Percentiles rank a stretch among this genome's conserved stretches.
Evolutionary conservation across 23 tunicate genomes (phyloP).

Genomic region (Trididemnum clinides): DNA sequence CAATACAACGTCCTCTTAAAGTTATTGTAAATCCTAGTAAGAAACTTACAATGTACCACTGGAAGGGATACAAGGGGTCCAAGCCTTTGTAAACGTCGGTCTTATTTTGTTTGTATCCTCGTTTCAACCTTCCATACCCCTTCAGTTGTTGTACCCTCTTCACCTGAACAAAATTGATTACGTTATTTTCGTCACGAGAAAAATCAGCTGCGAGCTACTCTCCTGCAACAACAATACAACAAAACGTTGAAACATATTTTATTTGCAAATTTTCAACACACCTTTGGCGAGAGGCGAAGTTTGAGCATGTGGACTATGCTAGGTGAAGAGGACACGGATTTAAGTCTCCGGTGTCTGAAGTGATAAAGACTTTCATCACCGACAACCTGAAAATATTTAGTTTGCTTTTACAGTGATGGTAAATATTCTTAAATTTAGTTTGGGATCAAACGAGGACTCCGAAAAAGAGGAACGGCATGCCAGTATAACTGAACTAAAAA

Average conservation of each 20-base stretch:
- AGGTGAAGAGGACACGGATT: conserved; percentile 13
- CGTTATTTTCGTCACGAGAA: too few relatives aligned
- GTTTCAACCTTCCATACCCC: conserved; percentile 80
- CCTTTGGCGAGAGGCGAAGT: conserved; percentile 47
- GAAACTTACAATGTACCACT: conserved; percentile 89
- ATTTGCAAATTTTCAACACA: too few relatives aligned
- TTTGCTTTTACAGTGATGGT: too few relatives aligned
- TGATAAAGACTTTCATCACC: conserved; percentile 43
- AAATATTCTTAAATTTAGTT: too few relatives aligned
- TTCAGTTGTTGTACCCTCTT: conserved; percentile 58
- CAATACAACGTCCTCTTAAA: too few relatives aligned
- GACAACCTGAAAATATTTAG: conserved; percentile 18
- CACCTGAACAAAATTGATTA: conserved; percentile 35
- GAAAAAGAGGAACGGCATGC: too few relatives aligned
- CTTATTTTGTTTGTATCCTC: conserved; percentile 60
- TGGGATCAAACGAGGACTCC: too few relatives aligned
- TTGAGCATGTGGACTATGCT: conserved; percentile 22
- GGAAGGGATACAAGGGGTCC: conserved; percentile 79
- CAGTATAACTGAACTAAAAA: too few relatives aligned
- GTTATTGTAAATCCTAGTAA: too few relatives aligned
- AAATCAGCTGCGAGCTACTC: too few relatives aligned
- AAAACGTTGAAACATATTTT: too few relatives aligned
- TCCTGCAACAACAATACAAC: too few relatives aligned
- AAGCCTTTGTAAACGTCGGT: conserved; percentile 50
- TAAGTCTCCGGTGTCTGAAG: conserved; percentile 36